Base-by-base conservation (phyloP, 2,797 vertebrate species). In the Chiroxiphia lanceolata region DNA sequence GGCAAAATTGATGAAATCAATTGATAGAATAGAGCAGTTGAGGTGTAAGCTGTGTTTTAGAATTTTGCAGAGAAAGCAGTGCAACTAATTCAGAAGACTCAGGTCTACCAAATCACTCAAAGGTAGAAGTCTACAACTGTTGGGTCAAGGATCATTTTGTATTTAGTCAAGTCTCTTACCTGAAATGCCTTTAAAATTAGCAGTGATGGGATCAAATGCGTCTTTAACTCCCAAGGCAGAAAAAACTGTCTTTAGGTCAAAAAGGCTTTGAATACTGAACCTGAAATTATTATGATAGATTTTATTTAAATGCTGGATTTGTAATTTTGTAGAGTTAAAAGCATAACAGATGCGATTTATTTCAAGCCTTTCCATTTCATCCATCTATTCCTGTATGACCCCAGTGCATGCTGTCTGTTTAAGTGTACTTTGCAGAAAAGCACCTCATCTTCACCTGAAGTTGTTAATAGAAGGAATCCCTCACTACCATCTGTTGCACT, bases 151-250 rank as follows among this genome's bases (percentile, higher is more conserved):
- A 65, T 89, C 5, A 40, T 31, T 56, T 85, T 47, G 33, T 84
- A 84, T 96, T 86, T 77, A 80, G 38, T 45, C 70, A 61, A 50
- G 34, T 8, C n/a, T 82, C 92, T 96, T 98, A 99, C 99, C 98
- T 98, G 99, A 99, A 96, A 99, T 98, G 92, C 98, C 98, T 61
- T 97, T 98, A 97, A 99, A 99, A 97, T 99, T 98, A 23, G 99
- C 99, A 61, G 97, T 93, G 22, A 96, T 87, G 5, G 99, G 98
- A 94, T 98, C 98, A 88, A 99, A 99, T 83, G 99, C 97, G 15
- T 99, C 98, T 22, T 96, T 98, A 94, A 99, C 97, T 93, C 99
- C 99, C 96, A 99, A 98, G 36, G 98, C 98, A 48, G 97, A 98
- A 69, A 99, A 98, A 86, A 98, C 97, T 5, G 96, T 98, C 97